A percentile compares a stretch with the other conserved stretches of the same genome.
phyloP scores from a whole-genome alignment of 2,888 invertebrate genomes.

The Exocentrus adspersus region DNA sequence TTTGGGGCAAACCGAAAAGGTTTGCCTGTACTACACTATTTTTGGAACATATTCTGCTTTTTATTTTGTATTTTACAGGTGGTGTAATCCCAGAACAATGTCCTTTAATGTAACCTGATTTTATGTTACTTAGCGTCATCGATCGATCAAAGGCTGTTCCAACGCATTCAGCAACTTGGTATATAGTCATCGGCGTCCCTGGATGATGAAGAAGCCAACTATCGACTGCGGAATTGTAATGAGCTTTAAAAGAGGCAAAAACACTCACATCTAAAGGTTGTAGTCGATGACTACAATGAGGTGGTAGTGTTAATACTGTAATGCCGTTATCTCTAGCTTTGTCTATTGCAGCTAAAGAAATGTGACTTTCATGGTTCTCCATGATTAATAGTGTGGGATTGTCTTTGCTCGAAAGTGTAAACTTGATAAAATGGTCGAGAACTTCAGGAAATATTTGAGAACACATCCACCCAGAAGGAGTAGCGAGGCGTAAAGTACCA shows the following conservation, averaged over 20 bases:
- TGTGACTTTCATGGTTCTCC: slow-evolving; percentile 57
- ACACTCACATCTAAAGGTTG: slow-evolving; percentile 57
- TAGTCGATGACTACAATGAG: slow-evolving; percentile 59
- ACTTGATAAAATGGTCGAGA: slow-evolving; percentile 15
- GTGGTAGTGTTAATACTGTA: slow-evolving; percentile 57
- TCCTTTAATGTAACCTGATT: too few relatives aligned
- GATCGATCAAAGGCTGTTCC: slow-evolving; percentile 29
- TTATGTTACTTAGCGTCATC: slow-evolving; percentile 48
- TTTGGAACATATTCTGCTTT: too few relatives aligned
- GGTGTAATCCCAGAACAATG: too few relatives aligned
- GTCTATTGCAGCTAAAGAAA: slow-evolving; percentile 45
- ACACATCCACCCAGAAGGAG: background rate
- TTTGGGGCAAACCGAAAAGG: too few relatives aligned
- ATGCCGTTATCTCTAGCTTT: slow-evolving; percentile 56
- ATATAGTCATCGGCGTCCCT: slow-evolving; percentile 57
- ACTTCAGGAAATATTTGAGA: slow-evolving; percentile 14
- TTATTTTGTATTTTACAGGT: too few relatives aligned
- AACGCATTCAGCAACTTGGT: slow-evolving; percentile 50
- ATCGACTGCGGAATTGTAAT: slow-evolving; percentile 50
- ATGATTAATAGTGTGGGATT: slow-evolving; percentile 42
- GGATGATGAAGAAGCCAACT: slow-evolving; percentile 57
- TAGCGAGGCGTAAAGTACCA: background rate
- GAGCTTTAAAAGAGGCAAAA: slow-evolving; percentile 58
- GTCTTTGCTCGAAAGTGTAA: background rate
- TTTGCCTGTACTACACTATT: too few relatives aligned